Evolutionary conservation across 2,797 vertebrate species (phyloP), one percentile per base, ranked within the genome.

Genomic region (Salarias fasciatus): DNA sequence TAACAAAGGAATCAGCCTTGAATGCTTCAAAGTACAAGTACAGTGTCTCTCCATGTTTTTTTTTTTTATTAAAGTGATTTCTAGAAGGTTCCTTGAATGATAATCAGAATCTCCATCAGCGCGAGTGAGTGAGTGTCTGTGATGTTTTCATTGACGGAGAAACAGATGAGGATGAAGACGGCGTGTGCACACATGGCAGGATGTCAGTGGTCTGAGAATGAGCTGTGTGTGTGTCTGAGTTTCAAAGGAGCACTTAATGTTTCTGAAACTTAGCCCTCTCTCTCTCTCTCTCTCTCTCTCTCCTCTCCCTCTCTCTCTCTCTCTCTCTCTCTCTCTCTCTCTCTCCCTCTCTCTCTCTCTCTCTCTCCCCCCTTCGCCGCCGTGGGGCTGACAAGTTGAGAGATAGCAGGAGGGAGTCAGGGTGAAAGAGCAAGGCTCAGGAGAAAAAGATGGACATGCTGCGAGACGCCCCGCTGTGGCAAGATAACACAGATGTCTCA

Each of bases 181-280:
- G n/a, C n/a, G n/a, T n/a, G n/a, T n/a, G n/a, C n/a, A 71, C 70
- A 66, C 52, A 45, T 78, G 82, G 80, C 83, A 83, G 73, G 42
- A 40, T 81, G 82, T 79, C 76, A 79, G 62, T 69, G 75, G 64
- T 49, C 51, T n/a, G n/a, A n/a, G n/a, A n/a, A n/a, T n/a, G n/a
- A n/a, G n/a, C n/a, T n/a, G n/a, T n/a, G n/a, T n/a, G n/a, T n/a
- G n/a, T n/a, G n/a, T n/a, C n/a, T n/a, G n/a, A n/a, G n/a, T n/a
- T n/a, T n/a, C n/a, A n/a, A n/a, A n/a, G n/a, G n/a, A n/a, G n/a
- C n/a, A n/a, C n/a, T n/a, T n/a, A n/a, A n/a, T 24, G 18, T 24
- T 24, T 24, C 18, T 24, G n/a, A 24, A 24, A 24, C 3, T 2
- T 24, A 24, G 18, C 18, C 18, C 18, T 24, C 18, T 3, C n/a